Conservation (phyloP, 2,888 invertebrate genomes). For the Clostera curtula region DNA sequence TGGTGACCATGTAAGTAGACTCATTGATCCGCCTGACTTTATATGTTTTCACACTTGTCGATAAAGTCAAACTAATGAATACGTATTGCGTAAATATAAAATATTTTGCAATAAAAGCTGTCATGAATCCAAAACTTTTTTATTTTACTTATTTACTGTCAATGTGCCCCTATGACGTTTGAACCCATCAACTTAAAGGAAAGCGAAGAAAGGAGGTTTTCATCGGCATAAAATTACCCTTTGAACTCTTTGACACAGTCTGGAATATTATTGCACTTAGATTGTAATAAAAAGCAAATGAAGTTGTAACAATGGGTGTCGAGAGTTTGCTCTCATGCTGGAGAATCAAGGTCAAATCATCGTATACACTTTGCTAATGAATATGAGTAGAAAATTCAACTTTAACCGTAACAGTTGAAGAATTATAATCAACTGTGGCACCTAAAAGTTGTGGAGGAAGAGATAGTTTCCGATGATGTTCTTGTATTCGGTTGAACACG, state of each 20-base stretch:
- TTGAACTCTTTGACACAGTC: constrained; percentile 19
- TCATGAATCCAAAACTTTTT: constrained; percentile 17
- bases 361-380: constrained; percentile 35
- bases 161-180: no score
- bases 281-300: constrained; percentile 57
- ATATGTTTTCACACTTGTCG: constrained; percentile 44
- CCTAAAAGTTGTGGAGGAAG: constrained; percentile 34
- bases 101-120: constrained; percentile 26
- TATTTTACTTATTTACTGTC: background rate
- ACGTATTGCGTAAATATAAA: constrained; percentile 36
- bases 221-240: no score
- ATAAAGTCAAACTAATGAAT: constrained; percentile 30
- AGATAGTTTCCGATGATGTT: constrained; percentile 56
- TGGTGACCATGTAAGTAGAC: constrained; percentile 49
- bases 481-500: constrained; percentile 61
- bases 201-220: no score
- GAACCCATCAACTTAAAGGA: no score
- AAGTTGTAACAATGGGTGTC: constrained; percentile 51
- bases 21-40: constrained; percentile 52
- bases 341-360: constrained; percentile 66
- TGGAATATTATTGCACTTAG: constrained; percentile 30
- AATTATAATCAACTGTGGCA: constrained; percentile 7
- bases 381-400: constrained; percentile 12
- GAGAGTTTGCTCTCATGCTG: constrained; percentile 51
- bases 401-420: constrained; percentile 11